Conservation (phyloP, 2,797 vertebrate species). For the Danio kyathit region DNA sequence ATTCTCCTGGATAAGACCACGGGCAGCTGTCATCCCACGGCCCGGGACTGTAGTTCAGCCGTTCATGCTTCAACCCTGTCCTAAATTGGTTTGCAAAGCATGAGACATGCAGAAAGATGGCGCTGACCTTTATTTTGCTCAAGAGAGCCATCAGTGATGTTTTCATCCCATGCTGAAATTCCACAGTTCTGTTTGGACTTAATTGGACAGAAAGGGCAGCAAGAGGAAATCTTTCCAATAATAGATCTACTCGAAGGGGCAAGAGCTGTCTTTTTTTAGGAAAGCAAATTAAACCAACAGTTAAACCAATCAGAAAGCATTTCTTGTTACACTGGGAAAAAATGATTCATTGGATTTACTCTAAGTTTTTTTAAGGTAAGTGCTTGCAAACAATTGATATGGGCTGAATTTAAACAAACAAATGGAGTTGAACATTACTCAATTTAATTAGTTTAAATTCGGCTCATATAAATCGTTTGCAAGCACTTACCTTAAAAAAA, state of each 20-base stretch:
- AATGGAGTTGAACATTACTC: too few relatives aligned
- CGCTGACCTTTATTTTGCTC: slow-evolving; percentile 28
- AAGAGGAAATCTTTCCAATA: slow-evolving; percentile 10
- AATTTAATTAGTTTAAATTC: too few relatives aligned
- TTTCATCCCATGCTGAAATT: slow-evolving; percentile 17
- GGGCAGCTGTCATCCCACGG: slow-evolving; percentile 25
- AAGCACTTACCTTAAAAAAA: too few relatives aligned
- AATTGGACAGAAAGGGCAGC: slow-evolving; percentile 34
- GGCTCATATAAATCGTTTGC: too few relatives aligned
- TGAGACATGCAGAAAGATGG: neutral
- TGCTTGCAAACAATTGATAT: too few relatives aligned
- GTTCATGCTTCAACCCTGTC: neutral
- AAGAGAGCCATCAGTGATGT: slow-evolving; percentile 28
- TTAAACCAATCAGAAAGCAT: neutral
- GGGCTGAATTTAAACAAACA: too few relatives aligned
- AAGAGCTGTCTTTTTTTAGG: neutral
- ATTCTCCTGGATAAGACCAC: slow-evolving; percentile 7
- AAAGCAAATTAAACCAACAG: neutral
- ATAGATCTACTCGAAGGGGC: slow-evolving; percentile 25
- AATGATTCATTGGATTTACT: too few relatives aligned
- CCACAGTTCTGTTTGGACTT: slow-evolving; percentile 24
- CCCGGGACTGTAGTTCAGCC: neutral
- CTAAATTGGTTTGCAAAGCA: slow-evolving; percentile 32
- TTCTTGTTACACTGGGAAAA: too few relatives aligned
- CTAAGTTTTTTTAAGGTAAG: too few relatives aligned